Conservation (phyloP, 2,888 invertebrate genomes). For the Sialis lutaria region DNA sequence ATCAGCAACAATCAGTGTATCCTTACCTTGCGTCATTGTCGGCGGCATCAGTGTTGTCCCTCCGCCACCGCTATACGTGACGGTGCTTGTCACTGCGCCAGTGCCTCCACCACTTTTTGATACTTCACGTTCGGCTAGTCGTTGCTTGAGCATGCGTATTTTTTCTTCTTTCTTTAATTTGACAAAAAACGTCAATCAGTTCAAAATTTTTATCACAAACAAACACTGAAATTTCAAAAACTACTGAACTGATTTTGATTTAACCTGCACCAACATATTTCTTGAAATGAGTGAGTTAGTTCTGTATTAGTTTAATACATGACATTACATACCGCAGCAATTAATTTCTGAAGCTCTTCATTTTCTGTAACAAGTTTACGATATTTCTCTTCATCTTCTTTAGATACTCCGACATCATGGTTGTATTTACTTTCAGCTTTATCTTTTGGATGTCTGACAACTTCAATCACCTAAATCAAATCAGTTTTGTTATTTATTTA, state of each 20-base stretch:
- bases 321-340: conserved; percentile 55
- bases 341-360: conserved; percentile 88
- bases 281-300: no score
- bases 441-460: conserved; percentile 75
- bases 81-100: conserved; percentile 8
- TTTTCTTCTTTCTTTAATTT: conserved; percentile 66
- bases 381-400: conserved; percentile 90
- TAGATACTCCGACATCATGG: conserved; percentile 62
- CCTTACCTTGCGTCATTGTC: conserved; percentile 55
- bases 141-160: conserved; percentile 63
- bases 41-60: conserved; percentile 25
- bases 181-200: no score
- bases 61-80: conserved; percentile 15
- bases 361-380: conserved; percentile 87
- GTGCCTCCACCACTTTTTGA: conserved; percentile 15
- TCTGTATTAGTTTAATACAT: no score
- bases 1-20: conserved; percentile 54
- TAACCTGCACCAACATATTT: no score
- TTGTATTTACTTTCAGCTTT: conserved; percentile 77
- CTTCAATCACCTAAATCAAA: conserved; percentile 56
- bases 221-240: no score
- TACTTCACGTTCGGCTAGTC: conserved; percentile 61
- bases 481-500: no score
- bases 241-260: no score
- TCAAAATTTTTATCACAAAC: no score